Evolutionary conservation across 23 tunicate species (phyloP).

Genomic region (Trididemnum miniatum): DNA sequence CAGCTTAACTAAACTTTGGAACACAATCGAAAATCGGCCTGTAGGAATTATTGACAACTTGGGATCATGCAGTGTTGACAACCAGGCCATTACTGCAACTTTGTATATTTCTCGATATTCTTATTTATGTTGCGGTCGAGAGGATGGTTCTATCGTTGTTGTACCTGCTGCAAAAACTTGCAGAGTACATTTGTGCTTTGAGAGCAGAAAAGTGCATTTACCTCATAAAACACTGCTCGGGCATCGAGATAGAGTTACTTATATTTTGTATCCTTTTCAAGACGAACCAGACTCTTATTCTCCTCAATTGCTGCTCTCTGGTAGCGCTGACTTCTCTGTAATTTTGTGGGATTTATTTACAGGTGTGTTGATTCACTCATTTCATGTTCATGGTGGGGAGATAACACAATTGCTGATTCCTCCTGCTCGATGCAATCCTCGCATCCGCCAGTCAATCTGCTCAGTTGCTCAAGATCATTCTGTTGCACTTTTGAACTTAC

Average conservation of each 20-base stretch:
- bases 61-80: slow-evolving; percentile 9
- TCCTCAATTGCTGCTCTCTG: slow-evolving; percentile 67
- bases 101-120: slow-evolving; percentile 60
- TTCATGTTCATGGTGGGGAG: slow-evolving; percentile 80
- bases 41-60: slow-evolving; percentile 78
- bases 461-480: slow-evolving; percentile 87
- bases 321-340: slow-evolving; percentile 90
- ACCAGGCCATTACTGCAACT: slow-evolving; percentile 47
- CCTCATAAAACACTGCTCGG: slow-evolving; percentile 74
- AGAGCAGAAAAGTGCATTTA: slow-evolving; percentile 35
- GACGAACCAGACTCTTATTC: slow-evolving; percentile 66
- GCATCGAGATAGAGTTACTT: slow-evolving; percentile 72
- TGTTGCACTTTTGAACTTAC: slow-evolving; percentile 68
- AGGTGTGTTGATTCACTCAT: slow-evolving; percentile 64
- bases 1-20: slow-evolving; percentile 58
- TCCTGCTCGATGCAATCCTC: slow-evolving; percentile 71
- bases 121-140: slow-evolving; percentile 82
- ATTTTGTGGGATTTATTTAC: slow-evolving; percentile 76
- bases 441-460: slow-evolving; percentile 78
- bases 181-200: slow-evolving; percentile 47
- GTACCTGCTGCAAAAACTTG: slow-evolving; percentile 90
- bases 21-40: slow-evolving; percentile 50
- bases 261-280: slow-evolving; percentile 80
- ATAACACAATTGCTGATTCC: slow-evolving; percentile 69
- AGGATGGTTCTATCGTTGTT: slow-evolving; percentile 82